A percentile compares a stretch with the other conserved stretches of the same genome.
Conservation (phyloP, 2,888 invertebrate species). For the Trichogramma dendrolimi region DNA sequence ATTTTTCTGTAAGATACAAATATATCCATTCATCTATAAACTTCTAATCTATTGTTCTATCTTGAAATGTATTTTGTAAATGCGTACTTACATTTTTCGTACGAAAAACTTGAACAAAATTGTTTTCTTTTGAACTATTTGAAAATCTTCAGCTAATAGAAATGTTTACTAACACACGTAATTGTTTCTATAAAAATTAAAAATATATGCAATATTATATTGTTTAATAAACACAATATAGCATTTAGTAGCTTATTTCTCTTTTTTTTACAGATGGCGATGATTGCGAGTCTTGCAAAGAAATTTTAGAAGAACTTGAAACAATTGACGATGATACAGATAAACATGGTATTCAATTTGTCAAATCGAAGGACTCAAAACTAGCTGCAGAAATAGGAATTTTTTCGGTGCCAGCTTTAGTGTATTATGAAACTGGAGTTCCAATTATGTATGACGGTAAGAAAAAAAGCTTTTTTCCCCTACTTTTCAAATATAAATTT, state of each 20-base stretch:
- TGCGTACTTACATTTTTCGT: not conserved
- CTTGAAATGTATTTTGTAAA: not conserved
- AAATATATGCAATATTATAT: not conserved
- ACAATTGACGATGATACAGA: conserved; percentile 91
- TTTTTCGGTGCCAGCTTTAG: conserved; percentile 85
- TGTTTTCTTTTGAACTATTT: not conserved
- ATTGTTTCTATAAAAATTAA: not conserved
- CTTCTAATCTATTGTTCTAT: not conserved
- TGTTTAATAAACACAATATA: not conserved
- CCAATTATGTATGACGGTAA: conserved; percentile 94
- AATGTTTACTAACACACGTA: not conserved
- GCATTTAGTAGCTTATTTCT: not conserved
- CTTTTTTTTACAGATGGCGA: conserved; percentile 64
- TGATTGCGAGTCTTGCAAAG: conserved; percentile 78
- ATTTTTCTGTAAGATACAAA: conserved; percentile 72
- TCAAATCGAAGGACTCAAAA: conserved; percentile 86
- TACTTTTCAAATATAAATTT: not conserved
- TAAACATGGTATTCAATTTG: conserved; percentile 88
- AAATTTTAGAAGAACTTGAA: conserved; percentile 82
- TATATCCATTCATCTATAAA: conserved; percentile 4
- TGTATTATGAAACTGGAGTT: conserved; percentile 89
- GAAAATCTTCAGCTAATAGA: not conserved
- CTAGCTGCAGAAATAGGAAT: conserved; percentile 87
- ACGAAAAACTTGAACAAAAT: not conserved
- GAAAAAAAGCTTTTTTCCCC: conserved; percentile 37